Evolutionary conservation across 2,113 vertebrate genomes (phyloP).

Genomic region (Serilophus lunatus): DNA sequence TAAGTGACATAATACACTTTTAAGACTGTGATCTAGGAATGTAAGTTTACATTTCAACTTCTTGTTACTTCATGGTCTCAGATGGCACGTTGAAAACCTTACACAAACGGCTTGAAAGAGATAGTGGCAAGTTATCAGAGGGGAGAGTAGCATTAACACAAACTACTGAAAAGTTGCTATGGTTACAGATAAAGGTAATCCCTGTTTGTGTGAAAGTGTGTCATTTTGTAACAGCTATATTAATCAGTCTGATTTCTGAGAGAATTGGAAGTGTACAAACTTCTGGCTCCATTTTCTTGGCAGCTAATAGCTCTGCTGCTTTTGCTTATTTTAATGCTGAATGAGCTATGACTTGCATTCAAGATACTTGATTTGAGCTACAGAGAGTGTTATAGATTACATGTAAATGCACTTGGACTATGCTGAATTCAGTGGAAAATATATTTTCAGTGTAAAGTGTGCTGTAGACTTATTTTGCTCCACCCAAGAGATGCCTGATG

Average conservation of each 20-base stretch:
- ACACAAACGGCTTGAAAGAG: constrained; percentile 18
- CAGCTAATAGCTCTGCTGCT: neutral
- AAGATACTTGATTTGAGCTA: neutral
- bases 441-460: too few species aligned
- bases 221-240: constrained; percentile 38
- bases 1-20: neutral
- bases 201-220: constrained; percentile 36
- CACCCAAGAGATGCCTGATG: neutral
- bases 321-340: neutral
- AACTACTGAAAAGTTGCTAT: constrained; percentile 58
- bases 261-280: neutral
- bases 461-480: neutral
- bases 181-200: constrained; percentile 63
- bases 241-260: constrained; percentile 37
- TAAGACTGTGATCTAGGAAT: neutral
- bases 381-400: neutral
- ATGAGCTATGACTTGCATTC: neutral
- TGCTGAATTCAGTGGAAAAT: neutral
- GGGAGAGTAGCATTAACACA: constrained; percentile 30
- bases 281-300: constrained; percentile 2
- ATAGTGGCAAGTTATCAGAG: constrained; percentile 36
- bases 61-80: neutral
- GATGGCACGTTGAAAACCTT: constrained; percentile 1
- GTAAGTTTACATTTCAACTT: neutral
- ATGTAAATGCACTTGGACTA: neutral